These are phyloP conservation scores for Tangara arthus DNA, from an alignment of 2,797 vertebrate genomes.

Conservation along the genomic window DNA sequence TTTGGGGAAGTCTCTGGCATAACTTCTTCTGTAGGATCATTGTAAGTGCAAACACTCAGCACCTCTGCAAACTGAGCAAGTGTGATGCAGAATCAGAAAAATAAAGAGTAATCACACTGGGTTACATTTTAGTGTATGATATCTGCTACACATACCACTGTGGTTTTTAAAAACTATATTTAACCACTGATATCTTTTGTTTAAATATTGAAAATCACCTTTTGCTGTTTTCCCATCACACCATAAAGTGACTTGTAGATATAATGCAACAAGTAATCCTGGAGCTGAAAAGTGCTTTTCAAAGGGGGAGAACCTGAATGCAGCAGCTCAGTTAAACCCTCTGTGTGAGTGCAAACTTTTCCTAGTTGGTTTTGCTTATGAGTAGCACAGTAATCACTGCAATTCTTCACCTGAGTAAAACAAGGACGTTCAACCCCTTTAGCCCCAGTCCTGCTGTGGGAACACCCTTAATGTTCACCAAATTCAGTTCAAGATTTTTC, in stretches of 20 bases:
- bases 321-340: background rate
- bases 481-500: background rate
- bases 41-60: background rate
- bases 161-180: background rate
- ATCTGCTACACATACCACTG: background rate
- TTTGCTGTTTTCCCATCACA: background rate
- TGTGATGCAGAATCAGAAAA: background rate
- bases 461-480: background rate
- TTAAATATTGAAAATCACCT: background rate
- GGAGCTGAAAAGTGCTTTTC: background rate
- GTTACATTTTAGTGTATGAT: background rate
- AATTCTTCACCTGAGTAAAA: background rate
- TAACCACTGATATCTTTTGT: background rate
- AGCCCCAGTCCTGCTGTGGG: background rate
- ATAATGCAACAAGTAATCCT: background rate
- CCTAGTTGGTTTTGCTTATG: background rate
- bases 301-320: background rate
- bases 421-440: background rate
- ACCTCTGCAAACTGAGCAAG: background rate
- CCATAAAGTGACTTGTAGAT: background rate
- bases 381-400: background rate
- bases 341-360: background rate
- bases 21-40: background rate
- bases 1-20: background rate
- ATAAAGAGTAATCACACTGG: background rate